These are phyloP conservation scores for Hypsibius dujardini DNA, from an alignment of 1,140 invertebrate genomes.

Conservation along the genomic window DNA sequence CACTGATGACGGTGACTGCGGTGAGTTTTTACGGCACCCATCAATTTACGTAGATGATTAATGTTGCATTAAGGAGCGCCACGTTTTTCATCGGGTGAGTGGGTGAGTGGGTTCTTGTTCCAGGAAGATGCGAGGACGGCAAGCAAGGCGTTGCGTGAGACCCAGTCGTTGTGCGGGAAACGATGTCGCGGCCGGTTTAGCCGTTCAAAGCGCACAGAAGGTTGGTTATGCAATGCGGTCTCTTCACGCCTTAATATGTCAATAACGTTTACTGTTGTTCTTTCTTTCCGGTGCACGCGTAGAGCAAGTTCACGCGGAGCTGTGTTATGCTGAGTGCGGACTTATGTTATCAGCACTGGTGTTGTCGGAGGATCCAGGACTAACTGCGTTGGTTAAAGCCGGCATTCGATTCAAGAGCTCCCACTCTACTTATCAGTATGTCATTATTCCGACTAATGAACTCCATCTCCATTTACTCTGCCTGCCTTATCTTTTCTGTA, in stretches of 20 bases:
- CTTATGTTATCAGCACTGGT: conserved; percentile 11
- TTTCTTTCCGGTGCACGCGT: not conserved
- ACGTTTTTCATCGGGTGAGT: not conserved
- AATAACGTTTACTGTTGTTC: not conserved
- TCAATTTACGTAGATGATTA: no score
- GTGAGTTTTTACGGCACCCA: not conserved
- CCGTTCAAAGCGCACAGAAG: conserved; percentile 14
- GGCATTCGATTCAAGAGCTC: conserved; percentile 16
- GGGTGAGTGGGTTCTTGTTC: not conserved
- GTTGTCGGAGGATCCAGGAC: conserved; percentile 6
- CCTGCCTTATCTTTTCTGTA: no score
- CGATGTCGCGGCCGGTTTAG: conserved; percentile 6
- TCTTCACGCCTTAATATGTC: not conserved
- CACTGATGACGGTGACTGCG: not conserved
- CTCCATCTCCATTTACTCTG: no score
- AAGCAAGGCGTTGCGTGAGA: not conserved
- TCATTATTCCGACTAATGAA: no score
- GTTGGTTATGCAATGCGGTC: not conserved
- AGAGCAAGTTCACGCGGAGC: conserved; percentile 12
- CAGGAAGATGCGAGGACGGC: conserved; percentile 8
- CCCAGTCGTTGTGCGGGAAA: not conserved
- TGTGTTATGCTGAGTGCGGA: conserved; percentile 10
- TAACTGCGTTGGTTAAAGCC: not conserved
- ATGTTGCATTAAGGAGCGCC: no score
- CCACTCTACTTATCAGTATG: conserved; percentile 13